Evolutionary conservation across 2,797 vertebrate genomes (phyloP).

Genomic region (Triplophysa bombifrons): DNA sequence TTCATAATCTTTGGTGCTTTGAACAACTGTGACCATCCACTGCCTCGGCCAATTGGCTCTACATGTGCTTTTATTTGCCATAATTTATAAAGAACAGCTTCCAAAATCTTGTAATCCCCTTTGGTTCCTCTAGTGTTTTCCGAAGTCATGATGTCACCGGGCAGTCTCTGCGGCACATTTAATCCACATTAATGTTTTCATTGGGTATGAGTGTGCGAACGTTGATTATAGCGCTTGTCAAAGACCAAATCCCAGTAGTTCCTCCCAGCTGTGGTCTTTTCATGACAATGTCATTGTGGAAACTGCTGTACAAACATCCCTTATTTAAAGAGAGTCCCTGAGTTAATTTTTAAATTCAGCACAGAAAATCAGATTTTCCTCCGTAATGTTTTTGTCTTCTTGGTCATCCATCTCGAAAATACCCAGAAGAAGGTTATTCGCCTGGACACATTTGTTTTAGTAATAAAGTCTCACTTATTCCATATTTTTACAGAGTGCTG

Average conservation of each 20-base stretch:
- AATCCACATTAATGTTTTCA: constrained; percentile 31
- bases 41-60: constrained; percentile 26
- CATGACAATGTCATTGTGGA: constrained; percentile 33
- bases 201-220: constrained; percentile 2
- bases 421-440: constrained; percentile 22
- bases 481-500: constrained; percentile 43
- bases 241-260: constrained; percentile 24
- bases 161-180: constrained; percentile 12
- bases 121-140: constrained; percentile 3
- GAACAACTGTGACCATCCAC: constrained; percentile 28
- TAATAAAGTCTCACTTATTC: constrained; percentile 47
- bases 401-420: constrained; percentile 32
- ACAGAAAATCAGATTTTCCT: constrained; percentile 17
- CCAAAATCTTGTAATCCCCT: constrained; percentile 14
- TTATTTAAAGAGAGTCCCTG: constrained; percentile 7
- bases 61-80: constrained; percentile 23
- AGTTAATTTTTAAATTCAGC: constrained; percentile 24
- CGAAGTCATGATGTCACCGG: constrained; percentile 38
- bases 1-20: constrained; percentile 10
- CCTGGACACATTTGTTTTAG: constrained; percentile 45
- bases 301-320: constrained; percentile 33
- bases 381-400: constrained; percentile 28
- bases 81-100: constrained; percentile 27
- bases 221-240: constrained; percentile 40
- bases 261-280: constrained; percentile 14